phyloP scores from a whole-genome alignment of 1,140 invertebrate species.

The Latrodectus geometricus region DNA sequence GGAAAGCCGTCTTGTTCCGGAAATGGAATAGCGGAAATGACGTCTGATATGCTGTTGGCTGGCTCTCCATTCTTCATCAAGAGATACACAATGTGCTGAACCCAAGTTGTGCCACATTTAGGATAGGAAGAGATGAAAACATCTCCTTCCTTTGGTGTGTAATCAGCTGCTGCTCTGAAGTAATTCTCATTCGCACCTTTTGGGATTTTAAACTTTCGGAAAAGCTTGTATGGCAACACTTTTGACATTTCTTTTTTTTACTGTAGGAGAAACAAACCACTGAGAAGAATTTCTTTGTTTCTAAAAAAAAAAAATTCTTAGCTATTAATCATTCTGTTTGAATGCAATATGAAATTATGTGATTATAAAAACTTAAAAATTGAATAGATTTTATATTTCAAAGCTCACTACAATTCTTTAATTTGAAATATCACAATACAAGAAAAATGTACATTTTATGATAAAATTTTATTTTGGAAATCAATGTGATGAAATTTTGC shows the following conservation, averaged over 20 bases:
- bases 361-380: too few species aligned
- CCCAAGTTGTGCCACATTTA: constrained; percentile 64
- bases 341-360: too few species aligned
- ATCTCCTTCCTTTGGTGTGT: constrained; percentile 15
- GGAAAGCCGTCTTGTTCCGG: constrained; percentile 40
- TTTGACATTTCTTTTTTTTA: background rate
- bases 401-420: too few species aligned
- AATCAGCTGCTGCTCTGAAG: constrained; percentile 15
- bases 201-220: constrained; percentile 2
- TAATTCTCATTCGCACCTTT: background rate
- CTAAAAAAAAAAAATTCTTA: too few species aligned
- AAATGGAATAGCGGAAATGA: constrained; percentile 14
- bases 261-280: too few species aligned
- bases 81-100: constrained; percentile 55
- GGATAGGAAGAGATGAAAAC: constrained; percentile 63
- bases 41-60: background rate
- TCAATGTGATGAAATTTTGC: too few species aligned
- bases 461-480: too few species aligned
- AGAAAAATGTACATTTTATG: too few species aligned
- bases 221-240: constrained; percentile 8
- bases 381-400: too few species aligned
- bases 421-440: too few species aligned
- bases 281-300: too few species aligned
- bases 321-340: too few species aligned
- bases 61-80: constrained; percentile 1